Evolutionary conservation across 2,113 vertebrate species (phyloP), one percentile per base, ranked within the genome.

Genomic region (Tichodroma muraria): DNA sequence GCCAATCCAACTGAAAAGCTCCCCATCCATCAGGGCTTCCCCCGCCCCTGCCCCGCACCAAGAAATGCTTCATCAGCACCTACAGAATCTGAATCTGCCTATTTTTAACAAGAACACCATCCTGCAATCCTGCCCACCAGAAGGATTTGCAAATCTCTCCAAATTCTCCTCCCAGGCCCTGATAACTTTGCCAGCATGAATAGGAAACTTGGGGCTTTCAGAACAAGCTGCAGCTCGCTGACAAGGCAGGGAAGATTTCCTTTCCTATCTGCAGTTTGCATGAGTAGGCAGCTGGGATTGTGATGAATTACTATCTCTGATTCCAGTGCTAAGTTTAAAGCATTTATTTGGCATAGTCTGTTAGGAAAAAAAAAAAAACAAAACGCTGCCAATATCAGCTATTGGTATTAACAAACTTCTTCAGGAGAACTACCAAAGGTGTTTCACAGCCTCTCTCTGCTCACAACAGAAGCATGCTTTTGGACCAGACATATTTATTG

Each of bases 221-320:
- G 90, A 89, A 77, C 25, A 71, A 94, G 85, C 40, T 3, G 3
- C 64, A 64, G 69, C 64, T 70, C 60, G 57, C 82, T 94, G 93
- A 88, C 92, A 92, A 68, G 4, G 16, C 88, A 90, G 72, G 5
- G 13, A 81, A 95, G 75, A 78, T 86, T 96, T 93, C 84, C 85
- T 95, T 86, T 84, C 72, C 4, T 88, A 91, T 95, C 90, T 95
- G 80, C 63, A 94, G 88, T 72, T 79, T 81, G 90, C 96, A 91
- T 71, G 85, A 88, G 88, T 75, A 95, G 93, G 95, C 92, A 95
- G 92, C 92, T 88, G 90, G 76, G 93, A 93, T 40, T 95, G 88
- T 83, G 95, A 93, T 69, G 80, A 96, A 96, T 95, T 93, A 93
- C 92, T 92, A 86, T 94, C 92, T 95, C 80, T 2, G 13, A 91